These are phyloP conservation scores for Diadumene lineata DNA, from an alignment of 92 coral and sea anemone species.

Conservation along the genomic window DNA sequence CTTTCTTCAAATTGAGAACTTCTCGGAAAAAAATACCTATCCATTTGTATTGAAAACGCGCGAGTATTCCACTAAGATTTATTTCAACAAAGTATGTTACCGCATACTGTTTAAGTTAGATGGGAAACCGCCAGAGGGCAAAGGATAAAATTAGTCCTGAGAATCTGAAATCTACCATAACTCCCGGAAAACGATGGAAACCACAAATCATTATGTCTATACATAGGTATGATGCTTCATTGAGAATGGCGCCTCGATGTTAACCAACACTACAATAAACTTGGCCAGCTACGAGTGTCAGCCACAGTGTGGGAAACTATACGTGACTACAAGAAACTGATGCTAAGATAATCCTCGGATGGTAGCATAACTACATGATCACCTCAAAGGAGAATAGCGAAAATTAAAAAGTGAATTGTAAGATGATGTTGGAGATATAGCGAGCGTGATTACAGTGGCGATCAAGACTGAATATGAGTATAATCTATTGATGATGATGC, in stretches of 20 bases:
- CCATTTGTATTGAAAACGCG: no score
- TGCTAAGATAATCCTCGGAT: neutral
- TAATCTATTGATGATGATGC: neutral
- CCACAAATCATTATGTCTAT: slow-evolving; percentile 6
- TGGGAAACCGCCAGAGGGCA: no score
- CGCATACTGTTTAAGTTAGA: no score
- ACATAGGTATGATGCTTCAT: neutral
- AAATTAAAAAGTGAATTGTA: neutral
- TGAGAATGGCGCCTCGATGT: neutral
- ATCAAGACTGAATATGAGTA: no score
- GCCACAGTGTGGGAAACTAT: neutral
- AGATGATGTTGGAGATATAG: neutral
- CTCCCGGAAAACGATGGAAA: neutral
- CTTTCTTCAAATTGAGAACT: no score
- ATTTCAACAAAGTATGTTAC: neutral
- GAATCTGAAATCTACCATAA: no score
- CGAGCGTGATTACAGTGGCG: neutral
- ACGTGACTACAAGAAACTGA: neutral
- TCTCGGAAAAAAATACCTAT: no score
- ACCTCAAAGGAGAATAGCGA: neutral
- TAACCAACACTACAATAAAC: neutral
- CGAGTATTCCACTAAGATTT: neutral
- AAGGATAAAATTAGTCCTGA: no score
- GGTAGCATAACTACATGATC: neutral
- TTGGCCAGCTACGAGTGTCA: neutral